A percentile compares a stretch with the other conserved stretches of the same genome.
phyloP scores from a whole-genome alignment of 2,888 invertebrate genomes.

The Zeuzera pyrina region DNA sequence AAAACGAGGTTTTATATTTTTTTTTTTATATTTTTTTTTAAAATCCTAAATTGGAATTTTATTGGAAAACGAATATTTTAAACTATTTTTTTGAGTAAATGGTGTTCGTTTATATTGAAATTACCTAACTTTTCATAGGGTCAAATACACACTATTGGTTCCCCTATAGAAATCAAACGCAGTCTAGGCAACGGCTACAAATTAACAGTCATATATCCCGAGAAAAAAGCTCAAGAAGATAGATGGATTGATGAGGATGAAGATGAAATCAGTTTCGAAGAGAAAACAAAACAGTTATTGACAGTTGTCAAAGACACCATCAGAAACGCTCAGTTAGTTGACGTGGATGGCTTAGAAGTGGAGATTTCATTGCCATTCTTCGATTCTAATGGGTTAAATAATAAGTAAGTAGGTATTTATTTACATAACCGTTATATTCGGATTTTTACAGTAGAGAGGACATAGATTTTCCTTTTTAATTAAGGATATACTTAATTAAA shows the following conservation, averaged over 20 bases:
- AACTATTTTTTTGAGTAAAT: too few species aligned
- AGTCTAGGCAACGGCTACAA: conserved; percentile 72
- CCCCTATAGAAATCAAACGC: conserved; percentile 70
- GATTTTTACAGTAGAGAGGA: too few species aligned
- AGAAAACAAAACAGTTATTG: conserved; percentile 49
- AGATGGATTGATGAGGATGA: conserved; percentile 3
- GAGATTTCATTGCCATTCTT: conserved; percentile 66
- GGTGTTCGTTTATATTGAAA: too few species aligned
- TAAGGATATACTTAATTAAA: too few species aligned
- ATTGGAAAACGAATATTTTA: too few species aligned
- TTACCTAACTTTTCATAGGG: conserved; percentile 53
- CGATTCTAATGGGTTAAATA: conserved; percentile 58
- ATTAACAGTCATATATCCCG: conserved; percentile 55
- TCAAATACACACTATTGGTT: conserved; percentile 71
- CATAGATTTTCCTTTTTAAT: too few species aligned
- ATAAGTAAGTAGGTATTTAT: conserved; percentile 73
- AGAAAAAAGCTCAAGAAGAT: neutral
- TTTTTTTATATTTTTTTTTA: too few species aligned
- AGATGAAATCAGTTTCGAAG: conserved; percentile 29
- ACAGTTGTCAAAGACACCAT: conserved; percentile 47
- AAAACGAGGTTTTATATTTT: too few species aligned
- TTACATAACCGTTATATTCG: too few species aligned
- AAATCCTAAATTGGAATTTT: too few species aligned
- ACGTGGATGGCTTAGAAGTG: conserved; percentile 46
- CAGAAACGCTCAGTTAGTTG: conserved; percentile 53